These are phyloP conservation scores for Meriones psammophilus DNA, from an alignment of 2,797 vertebrate species.

Conservation along the genomic window DNA sequence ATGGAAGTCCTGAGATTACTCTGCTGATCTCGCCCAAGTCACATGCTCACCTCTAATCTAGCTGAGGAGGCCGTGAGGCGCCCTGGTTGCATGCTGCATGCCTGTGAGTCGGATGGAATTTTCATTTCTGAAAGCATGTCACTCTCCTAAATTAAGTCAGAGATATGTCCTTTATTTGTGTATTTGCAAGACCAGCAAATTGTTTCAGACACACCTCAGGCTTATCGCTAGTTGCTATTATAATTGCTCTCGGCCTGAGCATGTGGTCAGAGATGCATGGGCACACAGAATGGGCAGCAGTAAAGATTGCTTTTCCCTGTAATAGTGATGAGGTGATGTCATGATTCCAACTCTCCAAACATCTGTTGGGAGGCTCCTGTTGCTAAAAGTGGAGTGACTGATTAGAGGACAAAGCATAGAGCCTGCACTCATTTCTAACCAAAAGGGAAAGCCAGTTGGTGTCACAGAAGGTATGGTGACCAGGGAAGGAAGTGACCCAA, in stretches of 20 bases:
- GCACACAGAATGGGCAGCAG: neutral
- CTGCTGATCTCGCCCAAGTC: neutral
- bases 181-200: neutral
- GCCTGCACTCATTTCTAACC: slow-evolving; percentile 73
- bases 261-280: slow-evolving; percentile 4
- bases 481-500: slow-evolving; percentile 68
- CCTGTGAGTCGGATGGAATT: neutral
- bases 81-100: neutral
- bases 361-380: slow-evolving; percentile 75
- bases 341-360: slow-evolving; percentile 59
- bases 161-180: neutral
- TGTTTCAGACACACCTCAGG: neutral
- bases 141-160: neutral
- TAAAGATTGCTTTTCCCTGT: neutral
- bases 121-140: neutral
- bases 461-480: slow-evolving; percentile 63
- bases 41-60: neutral
- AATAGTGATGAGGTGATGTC: slow-evolving; percentile 71
- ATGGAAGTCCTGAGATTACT: neutral
- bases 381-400: slow-evolving; percentile 76
- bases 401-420: slow-evolving; percentile 71
- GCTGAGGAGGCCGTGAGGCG: neutral
- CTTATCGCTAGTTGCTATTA: neutral
- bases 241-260: neutral
- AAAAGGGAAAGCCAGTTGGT: slow-evolving; percentile 79